These are phyloP conservation scores for Macroglossus sobrinus DNA, from an alignment of 2,113 vertebrate genomes.

Conservation along the genomic window DNA sequence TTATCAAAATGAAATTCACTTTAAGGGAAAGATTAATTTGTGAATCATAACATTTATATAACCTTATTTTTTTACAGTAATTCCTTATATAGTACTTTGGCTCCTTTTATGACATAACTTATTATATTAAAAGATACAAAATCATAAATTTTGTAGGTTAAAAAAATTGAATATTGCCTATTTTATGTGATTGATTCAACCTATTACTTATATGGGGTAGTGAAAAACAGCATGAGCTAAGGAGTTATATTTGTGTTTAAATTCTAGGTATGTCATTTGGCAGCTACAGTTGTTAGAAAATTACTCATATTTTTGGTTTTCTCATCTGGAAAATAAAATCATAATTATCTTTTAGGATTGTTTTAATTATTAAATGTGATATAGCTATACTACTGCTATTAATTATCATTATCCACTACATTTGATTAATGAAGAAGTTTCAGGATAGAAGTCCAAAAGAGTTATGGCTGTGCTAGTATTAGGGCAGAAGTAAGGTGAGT, in stretches of 20 bases:
- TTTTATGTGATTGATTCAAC: background rate
- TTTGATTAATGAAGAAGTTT: background rate
- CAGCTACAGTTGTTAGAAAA: background rate
- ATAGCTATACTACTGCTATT: background rate
- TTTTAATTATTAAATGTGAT: background rate
- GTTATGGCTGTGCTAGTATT: background rate
- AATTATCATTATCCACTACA: background rate
- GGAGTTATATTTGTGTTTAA: background rate
- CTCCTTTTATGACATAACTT: background rate
- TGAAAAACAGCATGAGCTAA: background rate
- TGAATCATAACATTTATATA: background rate
- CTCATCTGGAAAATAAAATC: background rate
- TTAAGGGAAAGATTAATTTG: slow-evolving; percentile 9
- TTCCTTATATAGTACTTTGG: background rate
- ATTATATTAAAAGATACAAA: slow-evolving; percentile 25
- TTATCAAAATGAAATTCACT: background rate
- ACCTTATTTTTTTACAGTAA: background rate
- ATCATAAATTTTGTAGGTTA: background rate
- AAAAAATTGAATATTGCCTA: background rate
- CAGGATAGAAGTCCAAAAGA: background rate
- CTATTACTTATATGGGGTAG: background rate
- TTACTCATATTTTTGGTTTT: background rate
- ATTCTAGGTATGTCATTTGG: background rate
- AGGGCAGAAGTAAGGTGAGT: background rate
- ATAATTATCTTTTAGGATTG: background rate